Base-by-base conservation (phyloP, 1,140 invertebrate species). In the Drosophila bipectinata region DNA sequence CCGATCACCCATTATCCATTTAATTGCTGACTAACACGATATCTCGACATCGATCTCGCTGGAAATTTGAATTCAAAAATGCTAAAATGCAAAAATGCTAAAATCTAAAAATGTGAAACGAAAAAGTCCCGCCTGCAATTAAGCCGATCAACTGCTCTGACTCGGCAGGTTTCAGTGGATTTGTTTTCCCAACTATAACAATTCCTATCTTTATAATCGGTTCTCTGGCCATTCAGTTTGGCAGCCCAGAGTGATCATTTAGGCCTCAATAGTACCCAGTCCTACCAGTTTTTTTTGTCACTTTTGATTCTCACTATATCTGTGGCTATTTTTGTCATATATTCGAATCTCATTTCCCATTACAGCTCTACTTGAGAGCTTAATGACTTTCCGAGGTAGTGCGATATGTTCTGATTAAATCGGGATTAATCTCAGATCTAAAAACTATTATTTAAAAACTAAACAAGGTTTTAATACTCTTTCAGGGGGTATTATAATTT, bases 11-110 rank as follows among this genome's bases (percentile, higher is more conserved):
- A 79, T 80, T 81, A 64, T 15, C 39, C 30, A 30, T 47, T 60
- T 85, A 84, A 84, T 87, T 85, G 58, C 51, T 56, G 28, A 45
- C 76, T 79, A 59, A 28, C 77, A 82, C 73, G 78, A 69, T 72
- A 77, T 77, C 34, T 37, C 34, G 34, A 12, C 34, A 37, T 37
- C 12, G 9, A 37, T 37, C 34, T 37, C 10, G 12, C 4, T 37
- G 34, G 3, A 4, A 37, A 37, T 37, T 10, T n/a, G 10, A 37
- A 37, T 12, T 37, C 3, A 12, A 37, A 37, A 32, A 48, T 28
- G 26, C 7, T 39, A 57, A 52, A 52, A 52, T 71, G 47, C 5
- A 1, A 28, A 62, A 52, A 52, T 71, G 47, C 5, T 4, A 28
- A 62, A 79, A 32, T 10, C 67, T 47, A 48, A 56, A 74, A 61